Evolutionary conservation across 2,113 vertebrate species (phyloP).

Genomic region (Indicator maculatus): DNA sequence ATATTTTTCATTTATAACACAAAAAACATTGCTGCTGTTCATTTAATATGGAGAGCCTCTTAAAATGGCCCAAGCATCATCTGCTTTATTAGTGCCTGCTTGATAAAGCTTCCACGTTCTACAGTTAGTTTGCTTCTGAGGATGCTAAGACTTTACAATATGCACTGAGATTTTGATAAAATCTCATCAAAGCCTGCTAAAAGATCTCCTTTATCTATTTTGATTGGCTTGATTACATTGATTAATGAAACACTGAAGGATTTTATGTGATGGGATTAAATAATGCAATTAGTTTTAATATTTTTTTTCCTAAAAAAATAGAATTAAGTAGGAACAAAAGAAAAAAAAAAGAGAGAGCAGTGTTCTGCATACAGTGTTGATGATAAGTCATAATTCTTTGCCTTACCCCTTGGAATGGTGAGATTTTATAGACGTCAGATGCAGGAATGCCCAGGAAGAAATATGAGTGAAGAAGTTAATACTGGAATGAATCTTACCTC

Average conservation of each 20-base stretch:
- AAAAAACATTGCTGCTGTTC: background rate
- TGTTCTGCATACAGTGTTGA: background rate
- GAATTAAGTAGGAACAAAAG: conserved; percentile 69
- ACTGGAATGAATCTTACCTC: background rate
- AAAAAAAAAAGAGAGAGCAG: background rate
- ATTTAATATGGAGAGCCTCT: conserved; percentile 42
- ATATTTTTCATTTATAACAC: background rate
- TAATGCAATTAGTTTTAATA: conserved; percentile 75
- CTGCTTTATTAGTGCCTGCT: conserved; percentile 52
- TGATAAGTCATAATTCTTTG: conserved; percentile 3
- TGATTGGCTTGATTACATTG: conserved; percentile 76
- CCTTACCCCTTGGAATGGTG: background rate
- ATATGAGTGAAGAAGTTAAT: background rate
- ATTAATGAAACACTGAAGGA: conserved; percentile 76
- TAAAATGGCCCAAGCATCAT: conserved; percentile 51
- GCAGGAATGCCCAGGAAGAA: background rate
- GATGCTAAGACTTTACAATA: conserved; percentile 61
- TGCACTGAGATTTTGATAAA: conserved; percentile 71
- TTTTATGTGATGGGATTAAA: conserved; percentile 75
- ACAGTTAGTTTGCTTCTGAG: conserved; percentile 63
- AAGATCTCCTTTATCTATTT: conserved; percentile 76
- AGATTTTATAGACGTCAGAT: background rate
- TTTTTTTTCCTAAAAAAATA: conserved; percentile 33
- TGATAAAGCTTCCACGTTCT: conserved; percentile 60
- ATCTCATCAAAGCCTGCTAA: conserved; percentile 76